These are phyloP conservation scores for Tor tambroides DNA, from an alignment of 2,113 vertebrate genomes.

Conservation along the genomic window DNA sequence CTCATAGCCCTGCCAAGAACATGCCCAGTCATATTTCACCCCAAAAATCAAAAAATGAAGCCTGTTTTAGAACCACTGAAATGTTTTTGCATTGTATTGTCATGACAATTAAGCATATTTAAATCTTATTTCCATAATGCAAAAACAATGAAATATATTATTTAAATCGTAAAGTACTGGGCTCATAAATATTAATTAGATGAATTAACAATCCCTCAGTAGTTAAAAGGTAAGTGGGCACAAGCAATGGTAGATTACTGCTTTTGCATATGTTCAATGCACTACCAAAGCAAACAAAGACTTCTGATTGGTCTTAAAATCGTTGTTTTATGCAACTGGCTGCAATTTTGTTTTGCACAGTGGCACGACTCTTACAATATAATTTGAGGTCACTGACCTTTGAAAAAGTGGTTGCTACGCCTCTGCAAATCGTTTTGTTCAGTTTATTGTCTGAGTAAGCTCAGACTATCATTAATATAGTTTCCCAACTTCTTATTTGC, in stretches of 20 bases:
- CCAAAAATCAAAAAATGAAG: background rate
- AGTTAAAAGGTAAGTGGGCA: background rate
- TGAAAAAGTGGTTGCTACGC: background rate
- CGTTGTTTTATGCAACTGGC: background rate
- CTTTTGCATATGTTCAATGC: background rate
- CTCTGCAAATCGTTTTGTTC: background rate
- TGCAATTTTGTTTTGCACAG: background rate
- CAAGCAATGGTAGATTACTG: background rate
- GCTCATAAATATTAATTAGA: background rate
- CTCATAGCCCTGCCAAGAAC: too few relatives aligned
- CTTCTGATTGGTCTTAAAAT: background rate
- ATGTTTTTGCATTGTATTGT: background rate
- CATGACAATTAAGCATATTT: background rate
- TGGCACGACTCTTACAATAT: background rate
- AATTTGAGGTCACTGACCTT: background rate
- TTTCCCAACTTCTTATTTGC: constrained; percentile 19
- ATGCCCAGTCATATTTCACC: too few relatives aligned
- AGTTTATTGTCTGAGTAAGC: background rate
- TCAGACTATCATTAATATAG: background rate
- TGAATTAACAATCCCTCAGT: background rate
- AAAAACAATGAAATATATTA: background rate
- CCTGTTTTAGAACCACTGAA: background rate
- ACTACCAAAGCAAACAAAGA: background rate
- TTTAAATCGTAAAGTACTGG: background rate
- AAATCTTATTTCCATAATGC: background rate